These are phyloP conservation scores for Emydocephalus ijimae DNA, from an alignment of 2,113 vertebrate species.

Conservation along the genomic window DNA sequence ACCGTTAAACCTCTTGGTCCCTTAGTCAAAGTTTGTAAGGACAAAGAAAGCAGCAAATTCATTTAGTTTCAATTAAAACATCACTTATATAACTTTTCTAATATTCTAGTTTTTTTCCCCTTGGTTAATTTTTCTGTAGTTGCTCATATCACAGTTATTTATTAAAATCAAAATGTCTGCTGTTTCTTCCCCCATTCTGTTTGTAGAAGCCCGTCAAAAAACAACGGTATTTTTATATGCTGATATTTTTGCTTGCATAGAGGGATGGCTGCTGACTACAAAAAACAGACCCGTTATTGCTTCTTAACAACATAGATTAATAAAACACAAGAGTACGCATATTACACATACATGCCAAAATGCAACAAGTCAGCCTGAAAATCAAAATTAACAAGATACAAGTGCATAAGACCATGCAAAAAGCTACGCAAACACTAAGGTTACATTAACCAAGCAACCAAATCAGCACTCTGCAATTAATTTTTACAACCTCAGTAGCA, in stretches of 20 bases:
- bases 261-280: background rate
- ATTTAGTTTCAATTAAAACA: background rate
- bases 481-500: background rate
- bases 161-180: background rate
- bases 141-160: background rate
- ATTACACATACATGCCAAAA: background rate
- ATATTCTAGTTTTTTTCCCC: background rate
- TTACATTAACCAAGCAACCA: background rate
- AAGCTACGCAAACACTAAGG: background rate
- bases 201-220: background rate
- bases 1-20: background rate
- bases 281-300: background rate
- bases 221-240: background rate
- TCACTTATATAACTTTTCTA: background rate
- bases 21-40: background rate
- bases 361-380: background rate
- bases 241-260: background rate
- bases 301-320: background rate
- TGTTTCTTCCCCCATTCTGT: background rate
- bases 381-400: background rate
- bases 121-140: background rate
- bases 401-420: background rate
- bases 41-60: background rate
- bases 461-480: background rate
- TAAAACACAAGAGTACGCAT: background rate